Evolutionary conservation across 2,888 invertebrate species (phyloP).

Genomic region (Macaria notata): DNA sequence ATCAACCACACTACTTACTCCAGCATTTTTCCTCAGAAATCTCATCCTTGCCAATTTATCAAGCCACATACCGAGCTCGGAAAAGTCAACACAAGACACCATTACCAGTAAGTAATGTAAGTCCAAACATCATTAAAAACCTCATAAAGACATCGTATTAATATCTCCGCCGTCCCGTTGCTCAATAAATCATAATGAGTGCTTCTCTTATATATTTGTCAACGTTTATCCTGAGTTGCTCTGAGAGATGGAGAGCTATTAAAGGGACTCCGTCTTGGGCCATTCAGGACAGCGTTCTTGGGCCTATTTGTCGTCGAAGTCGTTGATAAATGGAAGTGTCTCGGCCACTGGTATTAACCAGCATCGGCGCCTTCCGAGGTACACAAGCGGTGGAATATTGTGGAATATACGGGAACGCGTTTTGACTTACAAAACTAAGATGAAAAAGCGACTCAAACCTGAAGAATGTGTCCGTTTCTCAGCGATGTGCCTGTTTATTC

Average conservation of each 20-base stretch:
- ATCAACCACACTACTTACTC: no score
- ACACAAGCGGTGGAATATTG: slow-evolving; percentile 6
- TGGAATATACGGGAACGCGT: slow-evolving; percentile 23
- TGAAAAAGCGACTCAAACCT: no score
- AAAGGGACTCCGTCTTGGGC: slow-evolving; percentile 60
- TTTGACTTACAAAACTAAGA: background rate
- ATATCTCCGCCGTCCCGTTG: slow-evolving; percentile 17
- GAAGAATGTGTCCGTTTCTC: no score
- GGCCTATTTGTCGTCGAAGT: slow-evolving; percentile 64
- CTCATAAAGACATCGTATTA: slow-evolving; percentile 22
- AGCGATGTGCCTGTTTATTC: no score
- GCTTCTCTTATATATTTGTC: slow-evolving; percentile 69
- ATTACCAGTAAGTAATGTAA: slow-evolving; percentile 10
- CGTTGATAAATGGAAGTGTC: slow-evolving; percentile 65
- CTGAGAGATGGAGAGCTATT: slow-evolving; percentile 69
- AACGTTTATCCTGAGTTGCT: slow-evolving; percentile 61
- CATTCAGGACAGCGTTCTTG: slow-evolving; percentile 64
- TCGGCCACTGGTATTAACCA: slow-evolving; percentile 52
- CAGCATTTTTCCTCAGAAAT: background rate
- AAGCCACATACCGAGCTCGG: slow-evolving; percentile 5
- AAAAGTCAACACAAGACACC: slow-evolving; percentile 3
- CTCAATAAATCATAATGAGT: slow-evolving; percentile 64
- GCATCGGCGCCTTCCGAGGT: slow-evolving; percentile 32
- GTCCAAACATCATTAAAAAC: slow-evolving; percentile 20
- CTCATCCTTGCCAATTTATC: slow-evolving; percentile 2